Conservation (phyloP, 2,797 vertebrate genomes). For the Danio aesculapii region DNA sequence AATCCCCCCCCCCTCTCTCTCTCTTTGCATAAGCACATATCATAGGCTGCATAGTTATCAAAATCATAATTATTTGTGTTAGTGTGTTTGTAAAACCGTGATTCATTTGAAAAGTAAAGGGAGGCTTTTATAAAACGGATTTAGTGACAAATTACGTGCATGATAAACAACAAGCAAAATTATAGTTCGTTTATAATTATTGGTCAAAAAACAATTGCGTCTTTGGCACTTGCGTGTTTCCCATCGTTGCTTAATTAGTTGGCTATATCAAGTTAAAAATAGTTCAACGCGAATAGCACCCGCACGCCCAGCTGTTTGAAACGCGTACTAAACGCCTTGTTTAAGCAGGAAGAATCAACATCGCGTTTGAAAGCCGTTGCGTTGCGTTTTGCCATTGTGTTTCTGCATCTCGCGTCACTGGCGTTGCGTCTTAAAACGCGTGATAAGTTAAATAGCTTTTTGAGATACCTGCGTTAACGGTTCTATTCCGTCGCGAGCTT, state of each 20-base stretch:
- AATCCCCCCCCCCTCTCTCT: too few species aligned
- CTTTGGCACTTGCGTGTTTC: neutral
- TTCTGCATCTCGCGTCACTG: neutral
- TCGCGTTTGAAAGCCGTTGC: neutral
- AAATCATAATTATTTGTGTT: too few species aligned
- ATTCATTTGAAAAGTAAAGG: too few species aligned
- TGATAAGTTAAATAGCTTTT: constrained; percentile 1
- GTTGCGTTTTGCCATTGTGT: too few species aligned
- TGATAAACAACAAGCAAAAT: neutral
- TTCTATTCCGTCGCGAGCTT: neutral
- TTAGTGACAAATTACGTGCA: neutral
- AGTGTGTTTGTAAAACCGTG: too few species aligned
- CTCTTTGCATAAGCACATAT: too few species aligned
- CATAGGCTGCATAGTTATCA: too few species aligned
- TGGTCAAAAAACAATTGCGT: neutral
- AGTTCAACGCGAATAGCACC: neutral
- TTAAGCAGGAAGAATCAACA: neutral
- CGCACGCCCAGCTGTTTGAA: neutral
- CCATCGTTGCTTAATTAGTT: neutral
- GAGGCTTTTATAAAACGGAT: too few species aligned
- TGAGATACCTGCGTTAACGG: too few species aligned
- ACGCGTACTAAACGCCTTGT: too few species aligned
- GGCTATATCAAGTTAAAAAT: neutral
- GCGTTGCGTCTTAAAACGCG: constrained; percentile 19
- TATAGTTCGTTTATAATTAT: neutral